Conservation (phyloP, 2,797 vertebrate genomes). For the Phoeniculus purpureus region DNA sequence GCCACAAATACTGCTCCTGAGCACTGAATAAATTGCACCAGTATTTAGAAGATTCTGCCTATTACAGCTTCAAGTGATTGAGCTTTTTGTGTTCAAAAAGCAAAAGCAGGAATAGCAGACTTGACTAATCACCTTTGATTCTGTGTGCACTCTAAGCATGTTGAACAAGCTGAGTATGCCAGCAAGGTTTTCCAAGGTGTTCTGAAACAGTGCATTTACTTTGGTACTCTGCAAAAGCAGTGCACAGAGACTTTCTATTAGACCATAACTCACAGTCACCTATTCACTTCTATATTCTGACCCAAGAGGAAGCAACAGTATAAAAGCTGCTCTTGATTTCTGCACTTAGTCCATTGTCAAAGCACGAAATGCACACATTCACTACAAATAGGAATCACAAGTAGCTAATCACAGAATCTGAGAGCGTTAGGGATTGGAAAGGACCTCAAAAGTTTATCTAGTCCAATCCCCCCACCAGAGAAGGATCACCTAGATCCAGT, state of each 20-base stretch:
- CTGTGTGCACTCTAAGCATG: conserved; percentile 21
- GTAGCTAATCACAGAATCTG: background rate
- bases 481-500: too few relatives aligned
- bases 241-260: conserved; percentile 13
- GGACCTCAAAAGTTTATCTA: too few relatives aligned
- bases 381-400: conserved; percentile 4
- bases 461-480: too few relatives aligned
- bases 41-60: conserved; percentile 35
- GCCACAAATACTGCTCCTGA: conserved; percentile 57
- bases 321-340: background rate
- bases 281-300: background rate
- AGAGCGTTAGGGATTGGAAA: too few relatives aligned
- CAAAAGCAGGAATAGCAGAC: conserved; percentile 51
- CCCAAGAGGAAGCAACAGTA: background rate
- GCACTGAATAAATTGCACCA: conserved; percentile 35
- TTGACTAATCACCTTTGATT: conserved; percentile 48
- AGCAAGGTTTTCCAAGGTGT: conserved; percentile 9
- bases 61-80: conserved; percentile 11
- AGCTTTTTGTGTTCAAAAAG: conserved; percentile 30
- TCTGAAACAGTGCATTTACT: conserved; percentile 24
- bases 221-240: background rate
- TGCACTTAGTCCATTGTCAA: background rate
- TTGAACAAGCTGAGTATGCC: conserved; percentile 43
- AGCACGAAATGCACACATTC: conserved; percentile 3
- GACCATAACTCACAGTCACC: background rate